Evolutionary conservation across 2,113 vertebrate species (phyloP).

Genomic region (Sapajus apella): DNA sequence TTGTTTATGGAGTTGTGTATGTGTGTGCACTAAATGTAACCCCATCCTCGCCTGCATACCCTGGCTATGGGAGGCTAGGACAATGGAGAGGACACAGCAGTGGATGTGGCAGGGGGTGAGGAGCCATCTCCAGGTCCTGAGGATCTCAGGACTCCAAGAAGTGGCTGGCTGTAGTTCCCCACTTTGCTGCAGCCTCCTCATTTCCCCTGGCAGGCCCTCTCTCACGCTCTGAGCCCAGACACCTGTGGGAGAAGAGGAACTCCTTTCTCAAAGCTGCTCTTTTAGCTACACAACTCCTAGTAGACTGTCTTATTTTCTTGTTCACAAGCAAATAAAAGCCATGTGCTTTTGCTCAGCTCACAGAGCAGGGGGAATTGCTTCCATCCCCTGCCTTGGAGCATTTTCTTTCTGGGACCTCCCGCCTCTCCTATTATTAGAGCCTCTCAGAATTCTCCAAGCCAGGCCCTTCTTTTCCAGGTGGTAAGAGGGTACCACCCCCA

Average conservation of each 20-base stretch:
- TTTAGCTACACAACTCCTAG: not conserved
- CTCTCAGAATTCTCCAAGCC: not conserved
- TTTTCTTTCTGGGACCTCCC: not conserved
- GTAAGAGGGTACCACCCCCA: not conserved
- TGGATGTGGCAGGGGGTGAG: not conserved
- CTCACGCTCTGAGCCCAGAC: not conserved
- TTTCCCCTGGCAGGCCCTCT: not conserved
- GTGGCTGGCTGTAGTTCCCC: not conserved
- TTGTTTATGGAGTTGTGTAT: not conserved
- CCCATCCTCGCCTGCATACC: not conserved
- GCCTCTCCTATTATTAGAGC: not conserved
- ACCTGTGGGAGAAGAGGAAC: accelerated
- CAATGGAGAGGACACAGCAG: not conserved
- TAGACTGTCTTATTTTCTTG: not conserved
- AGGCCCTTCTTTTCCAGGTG: not conserved
- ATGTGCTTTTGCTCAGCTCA: not conserved
- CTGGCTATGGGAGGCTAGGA: not conserved
- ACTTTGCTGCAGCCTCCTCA: not conserved
- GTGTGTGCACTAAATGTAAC: not conserved
- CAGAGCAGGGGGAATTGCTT: not conserved
- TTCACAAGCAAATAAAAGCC: not conserved
- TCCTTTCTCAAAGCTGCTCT: not conserved
- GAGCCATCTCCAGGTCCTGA: not conserved
- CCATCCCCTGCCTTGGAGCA: not conserved
- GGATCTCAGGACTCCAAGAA: not conserved